Evolutionary conservation across 2,113 vertebrate species (phyloP).

Genomic region (Enhydra lutris): DNA sequence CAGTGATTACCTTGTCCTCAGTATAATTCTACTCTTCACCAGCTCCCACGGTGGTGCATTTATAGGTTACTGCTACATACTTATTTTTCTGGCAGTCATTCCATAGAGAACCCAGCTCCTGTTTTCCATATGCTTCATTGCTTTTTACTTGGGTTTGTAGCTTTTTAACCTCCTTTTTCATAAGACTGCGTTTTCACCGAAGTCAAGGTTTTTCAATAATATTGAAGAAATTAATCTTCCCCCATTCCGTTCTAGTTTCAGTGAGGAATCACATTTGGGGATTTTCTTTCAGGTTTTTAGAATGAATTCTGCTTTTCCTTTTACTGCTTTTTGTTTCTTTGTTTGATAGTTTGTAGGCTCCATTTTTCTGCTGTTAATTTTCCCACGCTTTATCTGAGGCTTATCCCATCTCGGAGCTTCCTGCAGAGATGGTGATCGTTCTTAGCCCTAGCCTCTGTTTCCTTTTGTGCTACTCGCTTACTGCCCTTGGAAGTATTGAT

Average conservation of each 20-base stretch:
- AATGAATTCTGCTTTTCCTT: background rate
- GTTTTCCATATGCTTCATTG: background rate
- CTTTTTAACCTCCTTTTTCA: background rate
- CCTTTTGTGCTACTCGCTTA: background rate
- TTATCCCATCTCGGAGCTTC: background rate
- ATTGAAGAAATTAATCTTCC: background rate
- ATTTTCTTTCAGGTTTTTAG: background rate
- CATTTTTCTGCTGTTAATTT: background rate
- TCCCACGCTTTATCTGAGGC: background rate
- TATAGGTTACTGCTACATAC: background rate
- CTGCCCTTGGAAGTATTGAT: background rate
- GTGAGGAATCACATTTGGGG: background rate
- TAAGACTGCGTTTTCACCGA: background rate
- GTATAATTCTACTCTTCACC: too few species aligned
- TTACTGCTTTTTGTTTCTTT: background rate
- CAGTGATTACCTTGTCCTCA: background rate
- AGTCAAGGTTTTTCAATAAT: background rate
- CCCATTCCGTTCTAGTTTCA: background rate
- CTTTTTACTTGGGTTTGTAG: background rate
- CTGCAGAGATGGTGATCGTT: background rate
- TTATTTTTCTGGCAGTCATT: background rate
- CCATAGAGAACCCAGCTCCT: background rate
- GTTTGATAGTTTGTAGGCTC: too few species aligned
- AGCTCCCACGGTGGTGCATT: background rate
- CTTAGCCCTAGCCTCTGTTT: background rate